phyloP scores from a whole-genome alignment of 1,140 invertebrate species.

The Bombus haemorrhoidalis region DNA sequence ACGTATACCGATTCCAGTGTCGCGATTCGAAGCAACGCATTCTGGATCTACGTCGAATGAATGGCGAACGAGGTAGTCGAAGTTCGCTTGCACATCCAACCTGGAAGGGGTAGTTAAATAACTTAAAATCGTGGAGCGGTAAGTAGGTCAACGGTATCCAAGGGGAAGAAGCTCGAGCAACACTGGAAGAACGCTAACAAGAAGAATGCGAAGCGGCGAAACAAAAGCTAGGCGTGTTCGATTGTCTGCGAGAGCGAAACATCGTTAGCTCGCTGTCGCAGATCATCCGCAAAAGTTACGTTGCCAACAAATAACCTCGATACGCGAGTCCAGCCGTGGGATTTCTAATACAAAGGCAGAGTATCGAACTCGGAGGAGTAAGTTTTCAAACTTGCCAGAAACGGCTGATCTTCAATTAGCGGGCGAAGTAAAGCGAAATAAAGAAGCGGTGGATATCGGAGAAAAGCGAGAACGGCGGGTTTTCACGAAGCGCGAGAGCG shows the following conservation, averaged over 20 bases:
- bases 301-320: neutral
- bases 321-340: neutral
- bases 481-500: slow-evolving; percentile 2
- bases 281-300: slow-evolving; percentile 19
- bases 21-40: slow-evolving; percentile 9
- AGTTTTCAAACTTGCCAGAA: slow-evolving; percentile 12
- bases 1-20: slow-evolving; percentile 15
- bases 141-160: neutral
- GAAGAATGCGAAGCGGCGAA: neutral
- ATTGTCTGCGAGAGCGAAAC: neutral
- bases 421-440: neutral
- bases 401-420: slow-evolving; percentile 34
- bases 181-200: neutral
- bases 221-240: neutral
- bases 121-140: neutral
- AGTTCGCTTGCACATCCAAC: neutral
- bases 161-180: neutral
- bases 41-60: neutral
- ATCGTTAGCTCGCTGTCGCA: neutral
- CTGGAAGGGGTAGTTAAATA: neutral
- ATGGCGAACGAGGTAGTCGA: neutral
- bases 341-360: neutral
- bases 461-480: neutral
- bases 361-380: neutral
- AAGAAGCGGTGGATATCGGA: neutral